A percentile compares a stretch with the other conserved stretches of the same genome.
phyloP scores from a whole-genome alignment of 2,797 vertebrate species.

The Decapterus maruadsi region DNA sequence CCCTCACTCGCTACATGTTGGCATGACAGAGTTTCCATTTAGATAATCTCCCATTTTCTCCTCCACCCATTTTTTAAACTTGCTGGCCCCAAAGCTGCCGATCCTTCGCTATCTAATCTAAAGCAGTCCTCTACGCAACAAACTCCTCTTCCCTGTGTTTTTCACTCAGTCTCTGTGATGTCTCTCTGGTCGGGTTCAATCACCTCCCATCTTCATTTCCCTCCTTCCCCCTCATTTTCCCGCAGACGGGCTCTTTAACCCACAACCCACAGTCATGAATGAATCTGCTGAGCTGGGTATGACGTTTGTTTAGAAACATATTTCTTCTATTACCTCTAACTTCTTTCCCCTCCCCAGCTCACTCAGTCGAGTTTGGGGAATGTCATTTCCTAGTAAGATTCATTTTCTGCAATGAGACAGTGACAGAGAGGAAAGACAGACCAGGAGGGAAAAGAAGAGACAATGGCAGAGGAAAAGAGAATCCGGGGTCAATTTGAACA shows the following conservation, averaged over 20 bases:
- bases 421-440: neutral
- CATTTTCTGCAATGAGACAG: slow-evolving; percentile 22
- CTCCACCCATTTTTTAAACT: slow-evolving; percentile 47
- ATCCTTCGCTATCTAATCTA: slow-evolving; percentile 39
- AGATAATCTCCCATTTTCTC: slow-evolving; percentile 63
- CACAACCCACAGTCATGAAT: slow-evolving; percentile 76
- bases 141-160: slow-evolving; percentile 19
- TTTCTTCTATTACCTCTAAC: slow-evolving; percentile 61
- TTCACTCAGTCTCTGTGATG: slow-evolving; percentile 24
- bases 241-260: slow-evolving; percentile 47
- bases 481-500: slow-evolving; percentile 31
- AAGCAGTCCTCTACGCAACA: slow-evolving; percentile 31
- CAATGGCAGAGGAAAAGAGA: slow-evolving; percentile 1
- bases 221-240: slow-evolving; percentile 45
- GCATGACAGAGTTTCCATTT: slow-evolving; percentile 63
- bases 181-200: slow-evolving; percentile 50
- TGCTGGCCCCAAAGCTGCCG: slow-evolving; percentile 10
- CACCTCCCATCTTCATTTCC: slow-evolving; percentile 39
- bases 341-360: slow-evolving; percentile 3
- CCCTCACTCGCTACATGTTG: slow-evolving; percentile 60
- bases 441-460: neutral
- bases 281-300: slow-evolving; percentile 75
- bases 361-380: slow-evolving; percentile 19
- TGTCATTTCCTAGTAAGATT: slow-evolving; percentile 40
- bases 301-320: slow-evolving; percentile 58